These are phyloP conservation scores for Hippoglossus hippoglossus DNA, from an alignment of 2,797 vertebrate species.

Conservation along the genomic window DNA sequence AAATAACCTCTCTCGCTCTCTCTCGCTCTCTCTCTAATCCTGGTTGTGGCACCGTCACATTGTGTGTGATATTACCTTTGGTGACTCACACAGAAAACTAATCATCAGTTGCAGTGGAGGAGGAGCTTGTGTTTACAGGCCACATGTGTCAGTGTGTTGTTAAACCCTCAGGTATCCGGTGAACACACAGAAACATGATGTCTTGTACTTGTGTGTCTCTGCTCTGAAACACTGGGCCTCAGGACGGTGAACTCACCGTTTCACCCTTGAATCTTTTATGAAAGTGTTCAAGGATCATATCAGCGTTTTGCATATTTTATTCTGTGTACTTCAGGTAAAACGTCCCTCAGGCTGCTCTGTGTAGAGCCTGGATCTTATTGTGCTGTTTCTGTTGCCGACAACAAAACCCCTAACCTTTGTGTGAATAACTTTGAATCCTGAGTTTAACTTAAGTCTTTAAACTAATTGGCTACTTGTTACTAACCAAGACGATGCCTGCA, in stretches of 20 bases:
- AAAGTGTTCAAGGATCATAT: conserved; percentile 6
- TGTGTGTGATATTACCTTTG: not conserved
- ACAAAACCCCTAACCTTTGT: too few species aligned
- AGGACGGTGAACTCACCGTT: not conserved
- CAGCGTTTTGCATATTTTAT: conserved; percentile 19
- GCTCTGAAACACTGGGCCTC: not conserved
- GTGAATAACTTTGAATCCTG: too few species aligned
- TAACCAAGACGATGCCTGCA: not conserved
- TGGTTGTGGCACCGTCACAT: not conserved
- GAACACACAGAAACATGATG: too few species aligned
- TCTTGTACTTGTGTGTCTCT: not conserved
- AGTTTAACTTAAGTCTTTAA: too few species aligned
- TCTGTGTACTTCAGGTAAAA: not conserved
- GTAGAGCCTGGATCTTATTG: not conserved
- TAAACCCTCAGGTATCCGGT: too few species aligned
- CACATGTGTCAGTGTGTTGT: too few species aligned
- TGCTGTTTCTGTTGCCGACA: not conserved
- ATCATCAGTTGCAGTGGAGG: not conserved
- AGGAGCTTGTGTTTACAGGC: not conserved
- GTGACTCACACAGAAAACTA: not conserved
- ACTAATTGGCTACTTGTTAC: not conserved
- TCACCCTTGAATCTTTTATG: conserved; percentile 31
- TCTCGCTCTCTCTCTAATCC: not conserved
- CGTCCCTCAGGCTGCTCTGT: not conserved
- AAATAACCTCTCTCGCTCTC: conserved; percentile 27